Percentiles rank a stretch among this genome's conserved stretches.
Conservation (phyloP, 64 coral and sea anemone genomes). For the Stichodactyla helianthus region DNA sequence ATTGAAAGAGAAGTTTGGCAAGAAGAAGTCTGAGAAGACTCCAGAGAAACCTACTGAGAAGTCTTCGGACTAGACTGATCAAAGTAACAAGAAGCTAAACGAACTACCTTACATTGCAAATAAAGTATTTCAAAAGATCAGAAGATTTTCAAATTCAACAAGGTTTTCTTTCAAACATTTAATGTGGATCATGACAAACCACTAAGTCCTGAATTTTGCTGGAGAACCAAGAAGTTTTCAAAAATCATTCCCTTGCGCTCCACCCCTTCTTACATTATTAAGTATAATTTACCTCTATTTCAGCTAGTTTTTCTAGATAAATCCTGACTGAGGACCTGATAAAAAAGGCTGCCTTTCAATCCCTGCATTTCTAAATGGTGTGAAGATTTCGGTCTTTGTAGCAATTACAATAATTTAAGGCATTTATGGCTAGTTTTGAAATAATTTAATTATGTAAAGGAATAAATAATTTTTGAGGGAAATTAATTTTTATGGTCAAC, state of each 20-base stretch:
- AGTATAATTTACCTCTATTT: neutral
- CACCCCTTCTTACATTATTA: neutral
- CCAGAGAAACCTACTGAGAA: neutral
- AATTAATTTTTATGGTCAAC: neutral
- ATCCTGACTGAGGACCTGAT: neutral
- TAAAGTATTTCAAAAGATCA: neutral
- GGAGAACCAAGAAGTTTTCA: neutral
- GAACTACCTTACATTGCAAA: neutral
- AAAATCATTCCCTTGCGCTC: neutral
- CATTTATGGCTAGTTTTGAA: neutral
- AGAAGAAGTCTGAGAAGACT: neutral
- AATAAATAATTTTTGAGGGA: neutral
- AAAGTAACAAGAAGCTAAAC: neutral
- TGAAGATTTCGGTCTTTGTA: neutral
- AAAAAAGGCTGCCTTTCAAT: neutral
- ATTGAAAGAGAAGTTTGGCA: conserved; percentile 8
- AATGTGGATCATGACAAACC: neutral
- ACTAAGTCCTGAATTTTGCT: neutral
- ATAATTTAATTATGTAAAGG: neutral
- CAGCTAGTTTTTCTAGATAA: neutral
- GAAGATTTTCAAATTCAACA: neutral
- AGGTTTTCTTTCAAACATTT: neutral
- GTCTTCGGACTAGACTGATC: neutral
- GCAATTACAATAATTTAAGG: neutral
- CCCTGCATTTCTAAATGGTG: neutral